Conservation (phyloP, 2,888 invertebrate species). For the Ctenicera cuprea region DNA sequence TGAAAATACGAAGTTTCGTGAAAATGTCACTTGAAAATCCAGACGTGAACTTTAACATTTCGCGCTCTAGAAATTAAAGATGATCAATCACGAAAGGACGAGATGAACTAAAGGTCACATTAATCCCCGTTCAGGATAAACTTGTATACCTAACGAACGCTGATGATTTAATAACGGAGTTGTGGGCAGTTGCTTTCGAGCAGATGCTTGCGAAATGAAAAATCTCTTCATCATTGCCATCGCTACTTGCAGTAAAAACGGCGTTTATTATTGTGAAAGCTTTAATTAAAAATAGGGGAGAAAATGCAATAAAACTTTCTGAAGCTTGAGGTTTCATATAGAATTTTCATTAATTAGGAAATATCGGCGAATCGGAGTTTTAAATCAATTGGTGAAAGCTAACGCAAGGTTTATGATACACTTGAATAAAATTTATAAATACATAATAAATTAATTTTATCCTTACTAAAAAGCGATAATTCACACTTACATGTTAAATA, state of each 20-base stretch:
- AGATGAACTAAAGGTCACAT: conserved; percentile 11
- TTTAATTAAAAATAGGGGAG: background rate
- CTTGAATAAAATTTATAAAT: no score
- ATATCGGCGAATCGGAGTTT: no score
- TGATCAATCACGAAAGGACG: conserved; percentile 21
- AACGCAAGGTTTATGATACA: no score
- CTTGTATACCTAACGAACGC: conserved; percentile 21
- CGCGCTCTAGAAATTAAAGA: conserved; percentile 10
- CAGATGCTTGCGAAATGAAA: conserved; percentile 24
- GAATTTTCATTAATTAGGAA: background rate
- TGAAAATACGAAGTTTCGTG: background rate
- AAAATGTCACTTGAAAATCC: conserved; percentile 5
- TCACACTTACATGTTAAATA: no score
- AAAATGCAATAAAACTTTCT: background rate
- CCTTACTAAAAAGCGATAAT: no score
- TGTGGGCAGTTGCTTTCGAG: conserved; percentile 2
- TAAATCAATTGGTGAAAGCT: no score
- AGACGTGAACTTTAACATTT: background rate
- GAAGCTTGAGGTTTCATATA: background rate
- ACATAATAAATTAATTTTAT: no score
- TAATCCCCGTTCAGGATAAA: conserved; percentile 14
- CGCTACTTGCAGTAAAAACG: background rate
- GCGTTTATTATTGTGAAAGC: background rate
- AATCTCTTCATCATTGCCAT: background rate
- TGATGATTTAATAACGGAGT: conserved; percentile 29